phyloP scores from a whole-genome alignment of 2,797 vertebrate species.

The Platyrinchus mystaceus region DNA sequence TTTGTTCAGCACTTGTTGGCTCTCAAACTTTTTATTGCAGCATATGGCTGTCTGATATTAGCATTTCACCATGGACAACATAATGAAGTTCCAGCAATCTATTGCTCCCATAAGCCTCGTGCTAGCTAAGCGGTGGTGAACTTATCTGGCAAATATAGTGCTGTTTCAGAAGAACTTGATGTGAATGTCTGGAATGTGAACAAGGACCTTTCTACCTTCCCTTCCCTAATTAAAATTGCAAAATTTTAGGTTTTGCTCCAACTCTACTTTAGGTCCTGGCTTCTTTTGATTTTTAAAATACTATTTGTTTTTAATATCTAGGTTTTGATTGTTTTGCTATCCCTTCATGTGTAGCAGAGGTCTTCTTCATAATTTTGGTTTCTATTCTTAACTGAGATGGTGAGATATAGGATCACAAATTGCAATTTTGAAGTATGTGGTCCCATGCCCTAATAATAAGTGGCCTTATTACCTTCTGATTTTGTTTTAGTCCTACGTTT shows the following conservation, averaged over 20 bases:
- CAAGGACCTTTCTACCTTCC: background rate
- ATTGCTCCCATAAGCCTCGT: background rate
- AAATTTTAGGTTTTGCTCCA: background rate
- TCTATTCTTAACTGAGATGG: background rate
- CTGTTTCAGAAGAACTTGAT: background rate
- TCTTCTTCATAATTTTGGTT: background rate
- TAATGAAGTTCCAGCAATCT: slow-evolving; percentile 22
- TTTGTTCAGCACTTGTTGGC: background rate
- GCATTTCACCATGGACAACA: background rate
- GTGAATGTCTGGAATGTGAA: background rate
- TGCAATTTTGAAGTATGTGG: background rate
- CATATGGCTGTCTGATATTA: slow-evolving; percentile 51
- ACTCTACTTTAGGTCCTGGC: background rate
- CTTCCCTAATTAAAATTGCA: background rate
- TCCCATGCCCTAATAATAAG: background rate
- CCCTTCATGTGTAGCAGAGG: background rate
- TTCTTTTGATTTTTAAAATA: background rate
- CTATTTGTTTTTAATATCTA: background rate
- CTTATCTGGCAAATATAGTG: background rate
- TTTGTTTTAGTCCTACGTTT: background rate
- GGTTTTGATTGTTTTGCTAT: background rate
- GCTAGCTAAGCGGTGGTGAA: background rate
- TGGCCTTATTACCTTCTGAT: background rate
- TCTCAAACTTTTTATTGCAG: slow-evolving; percentile 39
- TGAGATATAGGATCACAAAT: background rate